Evolutionary conservation across 35 echinoderm and acorn worm genomes (phyloP), one percentile per base, ranked within the genome.

Genomic region (Heliocidaris erythrogramma): DNA sequence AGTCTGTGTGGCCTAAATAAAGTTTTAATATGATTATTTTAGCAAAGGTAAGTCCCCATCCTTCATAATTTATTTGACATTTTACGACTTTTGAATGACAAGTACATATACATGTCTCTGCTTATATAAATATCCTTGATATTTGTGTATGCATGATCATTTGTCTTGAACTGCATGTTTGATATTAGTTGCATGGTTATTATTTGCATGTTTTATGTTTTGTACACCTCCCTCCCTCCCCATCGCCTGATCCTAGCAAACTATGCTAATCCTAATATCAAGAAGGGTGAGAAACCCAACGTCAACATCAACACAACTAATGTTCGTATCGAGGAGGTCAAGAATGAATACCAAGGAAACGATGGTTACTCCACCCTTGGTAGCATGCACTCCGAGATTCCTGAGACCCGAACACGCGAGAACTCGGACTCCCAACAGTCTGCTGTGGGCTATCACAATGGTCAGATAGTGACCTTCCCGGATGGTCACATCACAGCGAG

Each of bases 391-490:
- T 85, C 90, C 32, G n/a, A 49, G 21, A 87, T 86, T 47, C 93
- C 71, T 9, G 56, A 59, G 32, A 52, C 91, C 16, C 31, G 91
- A 32, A 52, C 91, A 13, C 91, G 91, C 24, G 53, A 94, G 85
- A 94, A 86, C 59, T 59, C 93, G 4, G 95, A 96, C 85, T 88
- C 93, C 8, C 85, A 94, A 49, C 50, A 94, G 14, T 88, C 93
- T 13, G 52, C 86, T 35, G 32, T 94, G 29, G 86, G 86, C 11
- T 88, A 65, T 24, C 85, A 94, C 12, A 94, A 96, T 50, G 91
- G 91, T 88, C 97, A 96, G 95, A 92, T 98, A 24, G 96, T 98
- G 48, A 98, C 96, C 29, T 98, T 91, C 90, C 97, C 97, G 0
- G 93, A 94, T 47, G 88, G 92, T 27, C 48, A 59, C 10, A 90